These are phyloP conservation scores for Charina bottae DNA, from an alignment of 2,113 vertebrate genomes.

Conservation along the genomic window DNA sequence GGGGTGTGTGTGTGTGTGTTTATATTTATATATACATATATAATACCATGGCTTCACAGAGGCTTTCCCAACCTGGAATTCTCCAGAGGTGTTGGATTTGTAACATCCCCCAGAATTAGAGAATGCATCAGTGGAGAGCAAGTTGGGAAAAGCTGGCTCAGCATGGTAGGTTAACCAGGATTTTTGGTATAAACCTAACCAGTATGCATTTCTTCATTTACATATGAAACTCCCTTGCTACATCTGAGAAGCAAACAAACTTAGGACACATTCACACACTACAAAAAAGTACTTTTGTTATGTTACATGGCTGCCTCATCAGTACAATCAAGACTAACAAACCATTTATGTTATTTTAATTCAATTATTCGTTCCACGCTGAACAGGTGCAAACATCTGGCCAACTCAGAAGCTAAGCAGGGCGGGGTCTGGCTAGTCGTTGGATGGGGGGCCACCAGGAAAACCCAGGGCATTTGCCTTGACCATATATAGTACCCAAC, in stretches of 20 bases:
- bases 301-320: neutral
- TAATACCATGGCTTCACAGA: neutral
- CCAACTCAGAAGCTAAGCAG: neutral
- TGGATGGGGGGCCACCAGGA: neutral
- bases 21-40: too few relatives aligned
- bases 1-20: too few relatives aligned
- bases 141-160: neutral
- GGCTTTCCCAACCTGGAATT: neutral
- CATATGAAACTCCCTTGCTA: neutral
- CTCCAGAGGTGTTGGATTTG: neutral
- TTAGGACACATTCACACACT: neutral
- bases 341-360: neutral
- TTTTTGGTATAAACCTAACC: neutral
- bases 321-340: neutral
- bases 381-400: neutral
- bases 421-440: neutral
- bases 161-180: neutral
- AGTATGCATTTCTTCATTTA: neutral
- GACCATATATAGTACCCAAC: neutral
- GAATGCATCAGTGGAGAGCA: neutral
- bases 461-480: neutral
- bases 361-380: neutral
- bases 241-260: neutral
- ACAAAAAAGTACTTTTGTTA: neutral
- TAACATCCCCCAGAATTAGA: neutral